phyloP scores from a whole-genome alignment of 2,888 invertebrate species.

The Stenodema calcarata region DNA sequence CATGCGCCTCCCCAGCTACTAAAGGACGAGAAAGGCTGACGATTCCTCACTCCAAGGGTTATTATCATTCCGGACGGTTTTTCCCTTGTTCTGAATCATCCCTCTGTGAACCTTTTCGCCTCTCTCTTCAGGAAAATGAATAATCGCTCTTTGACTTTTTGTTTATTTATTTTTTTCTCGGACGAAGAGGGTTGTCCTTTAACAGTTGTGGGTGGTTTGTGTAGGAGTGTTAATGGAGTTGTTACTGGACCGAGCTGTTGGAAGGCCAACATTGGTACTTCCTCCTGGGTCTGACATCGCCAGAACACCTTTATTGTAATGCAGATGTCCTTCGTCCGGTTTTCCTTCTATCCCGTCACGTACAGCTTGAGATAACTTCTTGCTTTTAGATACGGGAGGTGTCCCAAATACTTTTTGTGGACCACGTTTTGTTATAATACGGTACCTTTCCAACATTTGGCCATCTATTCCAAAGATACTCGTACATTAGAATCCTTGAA shows the following conservation, averaged over 20 bases:
- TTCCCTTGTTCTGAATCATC: slow-evolving; percentile 15
- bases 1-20: background rate
- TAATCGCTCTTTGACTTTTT: slow-evolving; percentile 6
- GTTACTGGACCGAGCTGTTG: background rate
- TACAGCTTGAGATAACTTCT: background rate
- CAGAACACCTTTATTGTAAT: slow-evolving; percentile 31
- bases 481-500: too few relatives aligned
- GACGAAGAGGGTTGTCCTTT: background rate
- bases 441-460: too few relatives aligned
- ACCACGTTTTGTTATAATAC: too few relatives aligned
- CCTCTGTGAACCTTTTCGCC: slow-evolving; percentile 12
- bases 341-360: background rate
- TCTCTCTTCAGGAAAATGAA: background rate
- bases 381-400: background rate
- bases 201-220: background rate
- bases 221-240: slow-evolving; percentile 24
- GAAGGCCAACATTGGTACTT: background rate
- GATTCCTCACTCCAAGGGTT: slow-evolving; percentile 20
- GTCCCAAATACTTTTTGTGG: too few relatives aligned
- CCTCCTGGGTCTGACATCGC: background rate
- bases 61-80: slow-evolving; percentile 32
- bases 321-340: slow-evolving; percentile 24
- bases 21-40: slow-evolving; percentile 7
- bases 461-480: too few relatives aligned
- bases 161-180: background rate